phyloP scores from a whole-genome alignment of 2,113 vertebrate species.

The Burhinus oedicnemus region DNA sequence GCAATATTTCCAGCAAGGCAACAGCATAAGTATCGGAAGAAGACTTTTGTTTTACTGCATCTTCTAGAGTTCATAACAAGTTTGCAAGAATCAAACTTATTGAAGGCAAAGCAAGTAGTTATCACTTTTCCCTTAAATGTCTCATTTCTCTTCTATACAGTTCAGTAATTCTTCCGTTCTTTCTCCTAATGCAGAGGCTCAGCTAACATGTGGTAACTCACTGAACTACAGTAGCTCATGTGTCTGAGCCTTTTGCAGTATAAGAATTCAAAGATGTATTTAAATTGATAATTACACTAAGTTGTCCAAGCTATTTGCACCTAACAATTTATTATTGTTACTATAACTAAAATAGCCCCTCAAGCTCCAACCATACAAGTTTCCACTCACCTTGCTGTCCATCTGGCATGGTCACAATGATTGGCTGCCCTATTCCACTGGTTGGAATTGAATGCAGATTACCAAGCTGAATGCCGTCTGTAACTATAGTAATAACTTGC shows the following conservation, averaged over 20 bases:
- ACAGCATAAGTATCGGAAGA: not conserved
- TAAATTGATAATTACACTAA: not conserved
- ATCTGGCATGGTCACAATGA: conserved; percentile 91
- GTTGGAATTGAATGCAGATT: conserved; percentile 86
- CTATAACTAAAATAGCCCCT: not conserved
- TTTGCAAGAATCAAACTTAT: not conserved
- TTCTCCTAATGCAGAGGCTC: not conserved
- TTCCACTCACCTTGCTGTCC: conserved; percentile 85
- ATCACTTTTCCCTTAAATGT: not conserved
- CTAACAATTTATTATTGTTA: not conserved
- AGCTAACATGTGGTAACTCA: not conserved
- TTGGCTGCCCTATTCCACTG: conserved; percentile 85
- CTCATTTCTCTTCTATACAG: not conserved
- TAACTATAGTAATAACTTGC: conserved; percentile 91
- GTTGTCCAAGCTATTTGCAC: not conserved
- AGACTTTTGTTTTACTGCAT: not conserved
- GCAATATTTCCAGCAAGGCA: not conserved
- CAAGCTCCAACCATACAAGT: not conserved
- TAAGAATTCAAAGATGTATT: not conserved
- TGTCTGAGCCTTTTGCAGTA: not conserved
- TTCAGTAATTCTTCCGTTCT: not conserved
- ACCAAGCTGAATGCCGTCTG: conserved; percentile 87
- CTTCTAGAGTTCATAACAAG: not conserved
- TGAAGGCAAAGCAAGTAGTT: not conserved
- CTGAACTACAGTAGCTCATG: not conserved